phyloP scores from a whole-genome alignment of 2,888 invertebrate genomes.

The Ormyrus labotus region DNA sequence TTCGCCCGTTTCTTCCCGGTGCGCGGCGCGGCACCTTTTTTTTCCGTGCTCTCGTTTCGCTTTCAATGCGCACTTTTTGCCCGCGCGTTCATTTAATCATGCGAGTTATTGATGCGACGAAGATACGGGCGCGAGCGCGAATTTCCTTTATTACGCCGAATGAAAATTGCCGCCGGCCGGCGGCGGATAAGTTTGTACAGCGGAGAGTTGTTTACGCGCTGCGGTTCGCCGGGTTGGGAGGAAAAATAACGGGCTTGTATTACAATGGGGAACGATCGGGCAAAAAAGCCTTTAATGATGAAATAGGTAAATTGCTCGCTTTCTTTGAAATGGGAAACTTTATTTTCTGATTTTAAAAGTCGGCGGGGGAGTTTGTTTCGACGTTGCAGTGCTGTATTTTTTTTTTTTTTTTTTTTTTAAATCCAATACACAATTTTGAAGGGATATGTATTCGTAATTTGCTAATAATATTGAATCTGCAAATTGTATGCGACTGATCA shows the following conservation, averaged over 20 bases:
- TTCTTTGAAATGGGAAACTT: too few relatives aligned
- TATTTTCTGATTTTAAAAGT: too few relatives aligned
- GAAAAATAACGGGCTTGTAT: too few relatives aligned
- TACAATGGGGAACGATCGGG: too few relatives aligned
- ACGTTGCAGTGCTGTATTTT: too few relatives aligned
- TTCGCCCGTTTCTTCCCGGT: not conserved
- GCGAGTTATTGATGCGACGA: conserved; percentile 6
- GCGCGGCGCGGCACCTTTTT: not conserved
- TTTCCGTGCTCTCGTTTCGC: not conserved
- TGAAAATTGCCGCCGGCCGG: not conserved
- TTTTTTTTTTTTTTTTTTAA: too few relatives aligned
- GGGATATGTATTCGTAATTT: conserved; percentile 7
- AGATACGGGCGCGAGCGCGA: not conserved
- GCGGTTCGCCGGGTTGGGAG: too few relatives aligned
- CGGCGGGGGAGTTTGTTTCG: too few relatives aligned
- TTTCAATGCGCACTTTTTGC: not conserved
- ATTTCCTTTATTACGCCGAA: not conserved
- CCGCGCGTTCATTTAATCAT: conserved; percentile 23
- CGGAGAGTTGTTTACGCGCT: not conserved
- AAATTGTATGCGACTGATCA: not conserved
- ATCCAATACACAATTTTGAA: too few relatives aligned
- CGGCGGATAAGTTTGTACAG: not conserved
- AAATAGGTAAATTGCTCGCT: not conserved
- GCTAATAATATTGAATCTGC: not conserved
- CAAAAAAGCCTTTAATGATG: too few relatives aligned